Evolutionary conservation across 2,888 invertebrate genomes (phyloP).

Genomic region (Acleris cristana): DNA sequence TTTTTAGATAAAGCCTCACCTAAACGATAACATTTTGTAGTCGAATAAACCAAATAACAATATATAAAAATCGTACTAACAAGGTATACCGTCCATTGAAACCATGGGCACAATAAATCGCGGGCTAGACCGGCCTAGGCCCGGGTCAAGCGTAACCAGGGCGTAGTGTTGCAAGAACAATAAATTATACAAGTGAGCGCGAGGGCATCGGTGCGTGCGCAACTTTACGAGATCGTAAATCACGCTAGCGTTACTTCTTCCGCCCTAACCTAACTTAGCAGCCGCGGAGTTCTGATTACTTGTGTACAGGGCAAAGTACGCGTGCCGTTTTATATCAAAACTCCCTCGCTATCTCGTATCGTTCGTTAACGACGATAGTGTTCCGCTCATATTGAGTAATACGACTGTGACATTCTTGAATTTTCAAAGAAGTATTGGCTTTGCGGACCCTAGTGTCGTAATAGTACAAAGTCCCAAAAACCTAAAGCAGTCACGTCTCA

Average conservation of each 20-base stretch:
- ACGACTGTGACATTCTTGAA: too few species aligned
- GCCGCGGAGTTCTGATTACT: conserved; percentile 33
- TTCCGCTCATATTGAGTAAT: not conserved
- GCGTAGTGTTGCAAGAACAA: conserved; percentile 52
- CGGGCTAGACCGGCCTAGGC: conserved; percentile 62
- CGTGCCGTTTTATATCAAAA: conserved; percentile 5
- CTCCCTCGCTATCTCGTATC: conserved; percentile 20
- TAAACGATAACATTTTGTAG: not conserved
- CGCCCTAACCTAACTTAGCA: conserved; percentile 48
- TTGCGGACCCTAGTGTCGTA: too few species aligned
- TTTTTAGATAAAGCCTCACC: too few species aligned
- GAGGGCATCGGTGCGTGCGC: conserved; percentile 72
- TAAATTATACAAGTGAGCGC: conserved; percentile 81
- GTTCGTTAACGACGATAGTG: conserved; percentile 10
- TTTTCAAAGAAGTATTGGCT: too few species aligned
- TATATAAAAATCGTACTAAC: conserved; percentile 21
- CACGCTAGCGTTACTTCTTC: conserved; percentile 65
- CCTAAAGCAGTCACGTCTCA: conserved; percentile 12
- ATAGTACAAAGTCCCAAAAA: not conserved
- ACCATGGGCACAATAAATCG: conserved; percentile 56
- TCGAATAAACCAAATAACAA: conserved; percentile 1
- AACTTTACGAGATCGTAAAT: conserved; percentile 78
- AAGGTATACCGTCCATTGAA: conserved; percentile 29
- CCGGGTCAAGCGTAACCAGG: conserved; percentile 68
- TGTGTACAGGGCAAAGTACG: conserved; percentile 21